Percentiles rank a stretch among this genome's conserved stretches.
Conservation (phyloP, 1,140 invertebrate genomes). For the Agraylea sexmaculata region DNA sequence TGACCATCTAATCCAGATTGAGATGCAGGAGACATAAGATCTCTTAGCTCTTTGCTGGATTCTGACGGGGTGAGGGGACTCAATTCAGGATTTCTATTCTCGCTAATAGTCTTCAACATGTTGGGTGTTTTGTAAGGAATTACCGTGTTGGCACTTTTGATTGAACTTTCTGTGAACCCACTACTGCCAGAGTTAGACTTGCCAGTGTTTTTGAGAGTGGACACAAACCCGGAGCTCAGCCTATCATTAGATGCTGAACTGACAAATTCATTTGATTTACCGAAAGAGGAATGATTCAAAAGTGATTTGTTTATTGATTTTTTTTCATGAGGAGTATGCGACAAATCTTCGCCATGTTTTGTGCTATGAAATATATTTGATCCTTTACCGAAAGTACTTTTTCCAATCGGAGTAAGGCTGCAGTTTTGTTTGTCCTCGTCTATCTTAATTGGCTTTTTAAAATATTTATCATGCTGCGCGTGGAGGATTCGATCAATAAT, state of each 20-base stretch:
- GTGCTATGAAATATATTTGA: conserved; percentile 20
- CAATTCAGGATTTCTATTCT: conserved; percentile 7
- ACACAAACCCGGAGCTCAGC: conserved; percentile 10
- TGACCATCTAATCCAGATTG: neutral
- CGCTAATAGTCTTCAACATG: conserved; percentile 10
- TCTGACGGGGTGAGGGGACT: conserved; percentile 12
- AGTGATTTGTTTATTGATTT: conserved; percentile 7
- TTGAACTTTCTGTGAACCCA: conserved; percentile 12
- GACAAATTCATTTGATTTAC: neutral
- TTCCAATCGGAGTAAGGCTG: conserved; percentile 7
- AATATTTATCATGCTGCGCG: neutral
- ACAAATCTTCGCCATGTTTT: conserved; percentile 12
- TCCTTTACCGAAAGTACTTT: conserved; percentile 10
- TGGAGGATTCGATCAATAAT: conserved; percentile 16
- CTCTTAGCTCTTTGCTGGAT: conserved; percentile 16
- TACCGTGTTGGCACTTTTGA: conserved; percentile 16
- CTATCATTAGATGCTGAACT: neutral
- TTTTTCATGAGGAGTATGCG: conserved; percentile 6
- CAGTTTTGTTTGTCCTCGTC: neutral
- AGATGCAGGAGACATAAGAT: conserved; percentile 17
- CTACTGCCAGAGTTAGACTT: conserved; percentile 16
- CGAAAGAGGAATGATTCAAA: neutral
- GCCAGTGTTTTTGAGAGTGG: conserved; percentile 5
- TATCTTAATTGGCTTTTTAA: neutral
- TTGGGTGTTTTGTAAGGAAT: conserved; percentile 1